Conservation (phyloP, 2,888 invertebrate species). For the Tenthredo scrophulariae region DNA sequence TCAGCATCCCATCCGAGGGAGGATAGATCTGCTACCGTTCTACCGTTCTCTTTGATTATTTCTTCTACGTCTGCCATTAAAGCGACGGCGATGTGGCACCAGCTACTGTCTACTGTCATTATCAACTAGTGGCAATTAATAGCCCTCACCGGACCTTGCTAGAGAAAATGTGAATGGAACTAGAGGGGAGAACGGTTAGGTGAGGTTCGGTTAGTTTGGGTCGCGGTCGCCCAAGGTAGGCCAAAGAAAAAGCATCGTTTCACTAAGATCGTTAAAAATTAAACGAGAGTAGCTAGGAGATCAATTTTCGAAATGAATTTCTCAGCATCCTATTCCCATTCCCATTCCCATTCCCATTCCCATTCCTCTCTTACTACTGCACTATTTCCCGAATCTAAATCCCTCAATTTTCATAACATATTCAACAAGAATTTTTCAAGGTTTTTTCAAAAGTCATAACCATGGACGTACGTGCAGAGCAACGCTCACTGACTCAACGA, state of each 20-base stretch:
- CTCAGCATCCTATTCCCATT: background rate
- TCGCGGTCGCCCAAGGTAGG: background rate
- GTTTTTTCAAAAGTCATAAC: background rate
- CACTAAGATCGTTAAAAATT: constrained; percentile 47
- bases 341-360: no score
- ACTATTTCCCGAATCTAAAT: background rate
- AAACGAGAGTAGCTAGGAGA: constrained; percentile 35
- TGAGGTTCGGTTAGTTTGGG: constrained; percentile 1
- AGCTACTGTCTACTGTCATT: constrained; percentile 62
- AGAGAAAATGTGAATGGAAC: constrained; percentile 51
- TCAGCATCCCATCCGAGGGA: constrained; percentile 61
- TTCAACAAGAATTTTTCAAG: background rate
- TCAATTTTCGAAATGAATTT: constrained; percentile 29
- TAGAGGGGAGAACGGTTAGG: constrained; percentile 29
- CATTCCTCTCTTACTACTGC: background rate
- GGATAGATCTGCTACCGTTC: constrained; percentile 67
- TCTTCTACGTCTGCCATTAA: constrained; percentile 64
- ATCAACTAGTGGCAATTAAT: constrained; percentile 54
- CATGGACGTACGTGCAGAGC: background rate
- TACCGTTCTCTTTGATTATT: constrained; percentile 60
- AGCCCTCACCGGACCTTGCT: constrained; percentile 37
- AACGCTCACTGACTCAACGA: constrained; percentile 19
- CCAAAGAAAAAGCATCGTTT: constrained; percentile 49
- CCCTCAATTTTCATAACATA: background rate
- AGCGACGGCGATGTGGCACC: constrained; percentile 60